Evolutionary conservation across 2,797 vertebrate species (phyloP).

Genomic region (Coendou prehensilis): DNA sequence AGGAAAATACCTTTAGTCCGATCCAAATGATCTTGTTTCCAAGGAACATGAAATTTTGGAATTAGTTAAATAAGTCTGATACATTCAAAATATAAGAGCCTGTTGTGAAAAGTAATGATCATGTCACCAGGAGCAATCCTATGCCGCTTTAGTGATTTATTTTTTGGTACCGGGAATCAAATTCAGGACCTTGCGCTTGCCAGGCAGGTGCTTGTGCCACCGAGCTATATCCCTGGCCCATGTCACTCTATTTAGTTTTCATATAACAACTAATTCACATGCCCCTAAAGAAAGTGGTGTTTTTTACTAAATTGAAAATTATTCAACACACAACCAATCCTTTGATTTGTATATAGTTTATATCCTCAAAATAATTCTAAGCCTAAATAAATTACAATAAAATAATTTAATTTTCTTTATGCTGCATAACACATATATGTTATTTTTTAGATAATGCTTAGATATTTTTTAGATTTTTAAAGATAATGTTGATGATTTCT

Average conservation of each 20-base stretch:
- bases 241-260: background rate
- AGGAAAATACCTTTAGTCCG: background rate
- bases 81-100: background rate
- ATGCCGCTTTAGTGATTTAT: background rate
- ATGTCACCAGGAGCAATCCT: background rate
- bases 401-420: background rate
- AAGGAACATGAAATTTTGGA: conserved; percentile 32
- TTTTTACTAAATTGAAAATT: conserved; percentile 41
- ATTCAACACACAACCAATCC: conserved; percentile 42
- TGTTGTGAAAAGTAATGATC: background rate
- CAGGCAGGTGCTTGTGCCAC: too few species aligned
- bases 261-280: background rate
- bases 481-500: background rate
- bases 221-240: too few species aligned
- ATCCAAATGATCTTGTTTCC: background rate
- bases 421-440: background rate
- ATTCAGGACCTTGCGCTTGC: too few species aligned
- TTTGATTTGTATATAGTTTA: background rate
- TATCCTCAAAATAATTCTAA: background rate
- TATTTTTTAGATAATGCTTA: background rate
- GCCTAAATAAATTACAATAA: conserved; percentile 28
- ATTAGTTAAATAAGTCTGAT: conserved; percentile 38
- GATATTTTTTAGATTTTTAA: background rate
- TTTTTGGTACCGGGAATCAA: too few species aligned
- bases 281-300: conserved; percentile 10